Evolutionary conservation across 2,113 vertebrate species (phyloP), one percentile per base, ranked within the genome.

Genomic region (Chionomys nivalis): DNA sequence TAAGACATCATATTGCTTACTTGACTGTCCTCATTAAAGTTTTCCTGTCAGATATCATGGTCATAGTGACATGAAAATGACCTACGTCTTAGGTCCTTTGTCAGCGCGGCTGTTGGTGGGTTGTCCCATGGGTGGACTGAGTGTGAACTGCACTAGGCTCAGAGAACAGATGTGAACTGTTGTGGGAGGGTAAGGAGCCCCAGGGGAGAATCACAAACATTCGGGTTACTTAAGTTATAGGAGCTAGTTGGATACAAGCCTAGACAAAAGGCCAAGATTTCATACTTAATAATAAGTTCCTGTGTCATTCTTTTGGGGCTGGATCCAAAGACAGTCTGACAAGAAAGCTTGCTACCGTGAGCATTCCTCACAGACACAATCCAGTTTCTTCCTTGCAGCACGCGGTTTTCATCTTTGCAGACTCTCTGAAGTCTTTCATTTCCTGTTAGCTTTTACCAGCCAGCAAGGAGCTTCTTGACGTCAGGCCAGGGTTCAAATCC

Each of bases 401-500:
- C 49, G 12, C 14, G 0, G 16, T 31, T 63, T 42, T 10, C n/a
- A 42, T 33, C 19, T 73, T 9, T 68, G 66, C 26, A 77, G 28
- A 47, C 26, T 77, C 75, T 16, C 75, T 16, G 31, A 23, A 52
- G 77, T 47, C 61, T 66, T 95, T 68, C 28, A 63, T 63, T 91
- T 17, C 21, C 44, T 36, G 2, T 6, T 33, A 55, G 36, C 44
- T 61, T 91, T 94, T 65, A 65, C 33, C 52, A 72, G 3, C 31
- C 42, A 26, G 39, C 0, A 0, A 52, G 36, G 36, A 28, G 47
- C 47, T 42, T 78, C 68, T 91, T 73, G 65, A 12, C 9, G 5
- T 76, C 77, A 68, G 61, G 33, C 81, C 68, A 77, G 87, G 58
- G 17, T 91, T 85, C 75, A 92, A 89, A 82, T 82, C 65, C 42